phyloP scores from a whole-genome alignment of 2,888 invertebrate genomes.

The Euproctis similis region DNA sequence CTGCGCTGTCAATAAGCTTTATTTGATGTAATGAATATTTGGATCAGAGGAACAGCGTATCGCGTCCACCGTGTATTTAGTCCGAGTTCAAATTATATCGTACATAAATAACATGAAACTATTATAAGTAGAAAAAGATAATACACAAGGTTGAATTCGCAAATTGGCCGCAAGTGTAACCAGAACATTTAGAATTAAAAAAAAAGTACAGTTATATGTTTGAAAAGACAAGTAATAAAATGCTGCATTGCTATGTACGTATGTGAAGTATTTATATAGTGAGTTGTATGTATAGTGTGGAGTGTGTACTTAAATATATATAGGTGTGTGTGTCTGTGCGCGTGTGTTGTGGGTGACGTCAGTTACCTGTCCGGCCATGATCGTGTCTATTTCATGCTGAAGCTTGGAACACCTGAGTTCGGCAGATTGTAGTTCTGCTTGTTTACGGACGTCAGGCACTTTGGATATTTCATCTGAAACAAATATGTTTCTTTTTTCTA shows the following conservation, averaged over 20 bases:
- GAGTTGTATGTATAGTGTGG: no score
- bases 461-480: conserved; percentile 60
- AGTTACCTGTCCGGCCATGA: conserved; percentile 57
- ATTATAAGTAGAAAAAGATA: no score
- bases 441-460: conserved; percentile 66
- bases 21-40: conserved; percentile 4
- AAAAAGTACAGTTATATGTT: conserved; percentile 18
- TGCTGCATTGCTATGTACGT: no score
- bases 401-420: conserved; percentile 55
- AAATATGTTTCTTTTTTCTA: no score
- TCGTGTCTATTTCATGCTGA: conserved; percentile 60
- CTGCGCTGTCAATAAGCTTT: background rate
- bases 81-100: no score
- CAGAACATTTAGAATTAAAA: conserved; percentile 17
- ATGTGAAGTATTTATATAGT: no score
- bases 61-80: conserved; percentile 3
- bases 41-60: conserved; percentile 5
- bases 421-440: conserved; percentile 59
- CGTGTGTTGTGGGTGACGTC: no score
- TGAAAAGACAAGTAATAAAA: conserved; percentile 13
- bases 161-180: conserved; percentile 24
- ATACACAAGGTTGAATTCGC: no score
- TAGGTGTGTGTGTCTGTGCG: no score
- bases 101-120: no score
- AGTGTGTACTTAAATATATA: no score